phyloP scores from a whole-genome alignment of 2,113 vertebrate genomes.

The Eublepharis macularius region DNA sequence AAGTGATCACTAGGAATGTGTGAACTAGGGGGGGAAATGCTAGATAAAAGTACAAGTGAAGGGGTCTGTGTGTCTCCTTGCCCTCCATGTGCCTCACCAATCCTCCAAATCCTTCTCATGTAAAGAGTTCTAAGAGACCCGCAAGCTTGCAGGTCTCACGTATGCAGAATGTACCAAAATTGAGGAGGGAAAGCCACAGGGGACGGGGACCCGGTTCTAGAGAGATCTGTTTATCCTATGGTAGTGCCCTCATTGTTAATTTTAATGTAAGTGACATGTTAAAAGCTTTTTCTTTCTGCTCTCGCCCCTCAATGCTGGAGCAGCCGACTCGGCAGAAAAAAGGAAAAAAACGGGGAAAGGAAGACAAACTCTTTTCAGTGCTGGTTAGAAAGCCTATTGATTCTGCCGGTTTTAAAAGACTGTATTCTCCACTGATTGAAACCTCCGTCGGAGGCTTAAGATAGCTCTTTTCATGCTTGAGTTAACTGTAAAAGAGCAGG shows the following conservation, averaged over 20 bases:
- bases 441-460: neutral
- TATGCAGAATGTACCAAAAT: neutral
- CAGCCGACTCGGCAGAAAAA: neutral
- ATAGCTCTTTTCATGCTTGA: conserved; percentile 24
- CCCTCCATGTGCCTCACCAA: too few relatives aligned
- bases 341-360: neutral
- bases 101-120: neutral
- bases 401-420: conserved; percentile 4
- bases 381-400: conserved; percentile 7
- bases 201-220: neutral
- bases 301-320: neutral
- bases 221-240: too few relatives aligned
- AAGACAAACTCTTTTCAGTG: neutral
- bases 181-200: neutral
- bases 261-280: neutral
- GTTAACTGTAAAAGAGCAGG: neutral
- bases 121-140: neutral
- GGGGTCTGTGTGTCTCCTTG: too few relatives aligned
- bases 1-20: too few relatives aligned
- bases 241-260: neutral
- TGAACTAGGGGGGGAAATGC: too few relatives aligned
- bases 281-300: neutral
- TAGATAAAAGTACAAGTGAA: too few relatives aligned
- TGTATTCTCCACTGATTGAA: neutral
- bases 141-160: neutral